Percentiles rank a stretch among this genome's conserved stretches.
phyloP scores from a whole-genome alignment of 1,140 invertebrate genomes.

The Parasteatoda tepidariorum region DNA sequence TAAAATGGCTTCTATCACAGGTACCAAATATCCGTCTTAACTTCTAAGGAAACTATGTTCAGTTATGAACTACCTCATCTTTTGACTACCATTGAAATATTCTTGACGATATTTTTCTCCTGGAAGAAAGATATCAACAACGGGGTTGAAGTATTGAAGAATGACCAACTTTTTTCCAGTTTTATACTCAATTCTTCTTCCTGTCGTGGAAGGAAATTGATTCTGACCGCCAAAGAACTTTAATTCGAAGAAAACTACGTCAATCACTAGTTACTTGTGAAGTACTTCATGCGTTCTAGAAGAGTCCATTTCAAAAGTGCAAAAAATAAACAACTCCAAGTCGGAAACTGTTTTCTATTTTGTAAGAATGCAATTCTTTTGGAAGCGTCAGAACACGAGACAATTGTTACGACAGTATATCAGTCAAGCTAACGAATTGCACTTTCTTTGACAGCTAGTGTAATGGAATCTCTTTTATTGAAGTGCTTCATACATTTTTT shows the following conservation, averaged over 20 bases:
- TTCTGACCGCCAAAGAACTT: constrained; percentile 29
- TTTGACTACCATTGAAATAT: neutral
- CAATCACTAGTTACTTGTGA: constrained; percentile 36
- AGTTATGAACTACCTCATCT: neutral
- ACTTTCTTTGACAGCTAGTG: too few species aligned
- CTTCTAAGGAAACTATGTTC: neutral
- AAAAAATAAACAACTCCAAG: too few species aligned
- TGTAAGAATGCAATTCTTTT: too few species aligned
- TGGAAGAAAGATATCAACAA: neutral
- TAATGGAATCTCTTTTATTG: too few species aligned
- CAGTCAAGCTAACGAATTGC: too few species aligned
- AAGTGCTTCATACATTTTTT: too few species aligned
- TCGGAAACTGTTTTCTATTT: too few species aligned
- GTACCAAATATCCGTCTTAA: neutral
- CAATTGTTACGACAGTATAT: too few species aligned
- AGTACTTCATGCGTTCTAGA: too few species aligned
- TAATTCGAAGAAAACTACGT: constrained; percentile 37
- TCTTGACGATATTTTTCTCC: neutral
- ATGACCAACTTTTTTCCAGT: constrained; percentile 37
- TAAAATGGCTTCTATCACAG: neutral
- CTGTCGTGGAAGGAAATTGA: constrained; percentile 32
- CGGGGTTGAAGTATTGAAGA: neutral
- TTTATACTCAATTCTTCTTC: constrained; percentile 49
- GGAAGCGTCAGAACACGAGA: too few species aligned
- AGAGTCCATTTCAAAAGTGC: too few species aligned